Base-by-base conservation (phyloP, 2,888 invertebrate genomes). In the Ramazzottius varieornatus region DNA sequence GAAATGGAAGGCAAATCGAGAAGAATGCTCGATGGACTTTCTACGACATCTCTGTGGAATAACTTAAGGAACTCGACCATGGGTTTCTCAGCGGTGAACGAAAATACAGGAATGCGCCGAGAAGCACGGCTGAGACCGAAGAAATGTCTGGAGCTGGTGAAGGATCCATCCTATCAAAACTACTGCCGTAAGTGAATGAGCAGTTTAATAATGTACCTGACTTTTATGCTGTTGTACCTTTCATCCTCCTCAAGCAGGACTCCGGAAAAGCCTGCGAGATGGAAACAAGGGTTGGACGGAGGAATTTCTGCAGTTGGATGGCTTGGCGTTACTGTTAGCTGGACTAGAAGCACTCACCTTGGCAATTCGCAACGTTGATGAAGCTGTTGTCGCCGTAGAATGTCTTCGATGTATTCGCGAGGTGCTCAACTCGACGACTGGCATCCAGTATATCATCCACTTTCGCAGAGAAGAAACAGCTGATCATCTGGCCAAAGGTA, bases 371-470 rank as follows among this genome's bases (percentile, higher is more conserved):
- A 16, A 34, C 4, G 33, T 65, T 33, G 63, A 64, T 33, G 63
- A 40, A 20, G 66, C 46, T n/a, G 33, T 65, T 24, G 63, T 65
- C 1, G n/a, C 63, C 24, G 46, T 67, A 32, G 67, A 69, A 66
- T 78, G 78, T 69, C 73, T 78, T 1, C 72, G 73, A 1, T 78
- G 78, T 69, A 70, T 79, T 33, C 71, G 76, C 32, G 73, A 75
- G 24, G 74, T 79, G 24, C 74, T 78, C 69, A 78, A 78, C 69
- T 76, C 75, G 24, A 71, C 70, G 40, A 70, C 73, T 1, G 79
- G 78, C 1, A 72, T 79, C 65, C 73, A 75, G 32, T 74, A 73
- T 69, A 73, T 79, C 66, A 70, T 75, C 32, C 71, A 72, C 40
- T 72, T 74, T 54, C 70, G 71, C 4, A 71, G 73, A 63, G 75